Percentiles rank a stretch among this genome's conserved stretches.
Evolutionary conservation across 2,797 vertebrate species (phyloP).

Genomic region (Betta splendens): DNA sequence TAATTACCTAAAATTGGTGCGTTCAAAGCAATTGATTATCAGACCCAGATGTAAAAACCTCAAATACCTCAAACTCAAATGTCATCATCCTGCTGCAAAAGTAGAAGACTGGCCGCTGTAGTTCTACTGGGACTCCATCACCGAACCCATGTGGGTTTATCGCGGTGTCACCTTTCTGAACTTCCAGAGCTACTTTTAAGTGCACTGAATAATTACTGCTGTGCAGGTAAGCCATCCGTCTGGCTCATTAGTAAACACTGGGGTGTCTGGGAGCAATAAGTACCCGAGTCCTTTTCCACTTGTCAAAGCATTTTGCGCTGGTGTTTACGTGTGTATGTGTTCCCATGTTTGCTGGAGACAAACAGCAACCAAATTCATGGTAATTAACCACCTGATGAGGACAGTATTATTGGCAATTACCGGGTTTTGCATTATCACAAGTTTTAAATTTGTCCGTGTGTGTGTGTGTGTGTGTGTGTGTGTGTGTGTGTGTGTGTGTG

Average conservation of each 20-base stretch:
- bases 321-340: slow-evolving; percentile 29
- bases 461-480: no score
- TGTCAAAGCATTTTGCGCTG: slow-evolving; percentile 52
- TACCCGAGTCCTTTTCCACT: slow-evolving; percentile 46
- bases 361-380: slow-evolving; percentile 72
- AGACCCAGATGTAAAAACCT: no score
- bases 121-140: no score
- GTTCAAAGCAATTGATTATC: no score
- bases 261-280: slow-evolving; percentile 47
- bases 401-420: slow-evolving; percentile 79
- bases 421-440: slow-evolving; percentile 70
- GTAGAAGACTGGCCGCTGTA: no score
- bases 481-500: slow-evolving; percentile 20
- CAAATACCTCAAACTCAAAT: no score
- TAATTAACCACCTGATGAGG: slow-evolving; percentile 81
- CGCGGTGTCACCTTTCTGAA: slow-evolving; percentile 26
- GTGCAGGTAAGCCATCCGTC: slow-evolving; percentile 44
- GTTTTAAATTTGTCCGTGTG: slow-evolving; percentile 52
- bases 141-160: slow-evolving; percentile 5
- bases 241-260: slow-evolving; percentile 57
- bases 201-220: slow-evolving; percentile 36
- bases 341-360: slow-evolving; percentile 54
- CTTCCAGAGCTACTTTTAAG: slow-evolving; percentile 40
- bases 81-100: no score
- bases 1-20: no score